Evolutionary conservation across 2,888 invertebrate species (phyloP), one percentile per base, ranked within the genome.

Genomic region (Gymnocheta viridis): DNA sequence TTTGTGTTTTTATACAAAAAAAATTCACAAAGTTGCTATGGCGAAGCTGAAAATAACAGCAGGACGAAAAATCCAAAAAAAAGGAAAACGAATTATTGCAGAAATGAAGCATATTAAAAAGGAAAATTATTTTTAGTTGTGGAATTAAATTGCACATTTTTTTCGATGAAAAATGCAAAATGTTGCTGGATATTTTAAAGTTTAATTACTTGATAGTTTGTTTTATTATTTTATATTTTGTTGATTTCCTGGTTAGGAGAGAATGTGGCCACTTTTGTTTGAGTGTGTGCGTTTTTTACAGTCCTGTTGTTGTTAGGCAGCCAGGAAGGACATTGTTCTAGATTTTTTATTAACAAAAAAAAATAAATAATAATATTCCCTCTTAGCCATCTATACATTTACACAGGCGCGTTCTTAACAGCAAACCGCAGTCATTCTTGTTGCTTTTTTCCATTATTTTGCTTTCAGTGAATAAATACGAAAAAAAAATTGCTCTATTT

Each of bases 251-350:
- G n/a, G 10, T 47, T 19, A 19, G 19, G 2, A 47, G 3, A 41
- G n/a, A 41, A 41, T 5, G n/a, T 14, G n/a, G 1, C 12, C 2
- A n/a, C 58, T 51, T 35, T 19, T 17, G 24, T 27, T 17, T 54
- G 12, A 27, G 47, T 10, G 17, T 19, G n/a, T 9, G 12, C 24
- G 35, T 72, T n/a, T 49, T 69, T 69, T 64, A 47, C 24, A 60
- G 54, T 60, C 49, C 77, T 56, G n/a, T n/a, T 81, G 80, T 62
- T 78, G 83, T 81, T 78, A 81, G 66, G 70, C 83, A 56, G 81
- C 47, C 81, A 84, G 81, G 77, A 84, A 84, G 81, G 77, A 84
- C 84, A 78, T 78, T 84, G 84, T 81, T 47, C 83, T 56, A 83
- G 54, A 60, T 83, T 56, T 78, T 58, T 22, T 17, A 17, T 32